Conservation (phyloP, 92 coral and sea anemone genomes). For the Bergia sp. region DNA sequence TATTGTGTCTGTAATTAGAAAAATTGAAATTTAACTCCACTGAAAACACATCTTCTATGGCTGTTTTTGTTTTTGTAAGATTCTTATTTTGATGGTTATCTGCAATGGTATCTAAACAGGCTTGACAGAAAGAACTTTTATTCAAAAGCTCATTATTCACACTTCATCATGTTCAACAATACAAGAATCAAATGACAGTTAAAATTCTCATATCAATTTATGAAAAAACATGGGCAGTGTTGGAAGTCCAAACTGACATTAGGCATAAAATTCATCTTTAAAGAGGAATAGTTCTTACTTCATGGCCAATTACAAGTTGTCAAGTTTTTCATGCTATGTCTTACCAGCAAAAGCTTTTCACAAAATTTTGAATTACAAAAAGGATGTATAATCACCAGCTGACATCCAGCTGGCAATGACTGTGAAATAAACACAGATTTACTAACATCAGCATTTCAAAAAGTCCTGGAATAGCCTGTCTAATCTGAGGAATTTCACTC, state of each 20-base stretch:
- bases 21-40: not conserved
- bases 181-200: not conserved
- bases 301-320: too few relatives aligned
- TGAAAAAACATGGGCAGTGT: too few relatives aligned
- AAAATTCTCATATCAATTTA: too few relatives aligned
- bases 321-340: too few relatives aligned
- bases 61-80: not conserved
- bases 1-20: too few relatives aligned
- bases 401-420: not conserved
- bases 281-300: too few relatives aligned
- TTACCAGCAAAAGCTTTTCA: too few relatives aligned
- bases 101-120: not conserved
- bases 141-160: not conserved
- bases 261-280: too few relatives aligned
- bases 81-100: not conserved
- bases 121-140: not conserved
- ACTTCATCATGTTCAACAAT: not conserved
- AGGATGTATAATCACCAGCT: not conserved
- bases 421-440: not conserved
- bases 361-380: not conserved
- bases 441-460: not conserved
- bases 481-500: constrained; percentile 24
- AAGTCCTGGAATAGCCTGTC: not conserved
- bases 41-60: not conserved
- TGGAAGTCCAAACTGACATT: too few relatives aligned